phyloP scores from a whole-genome alignment of 2,888 invertebrate species.

The Gibbula magus region DNA sequence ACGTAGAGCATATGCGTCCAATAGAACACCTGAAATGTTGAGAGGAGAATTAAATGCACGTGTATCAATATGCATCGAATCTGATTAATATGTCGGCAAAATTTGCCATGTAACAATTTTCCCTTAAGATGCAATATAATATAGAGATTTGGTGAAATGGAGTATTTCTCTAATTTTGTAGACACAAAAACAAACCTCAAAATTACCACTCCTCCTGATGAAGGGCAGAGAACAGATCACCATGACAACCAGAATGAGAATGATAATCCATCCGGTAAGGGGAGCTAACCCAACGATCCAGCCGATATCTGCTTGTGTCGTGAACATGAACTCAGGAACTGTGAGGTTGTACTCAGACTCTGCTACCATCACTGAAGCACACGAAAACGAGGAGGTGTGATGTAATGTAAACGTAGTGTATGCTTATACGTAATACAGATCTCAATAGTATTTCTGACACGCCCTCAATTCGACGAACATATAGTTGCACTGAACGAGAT shows the following conservation, averaged over 20 bases:
- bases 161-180: background rate
- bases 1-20: constrained; percentile 92
- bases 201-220: constrained; percentile 89
- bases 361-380: background rate
- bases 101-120: too few species aligned
- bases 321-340: constrained; percentile 82
- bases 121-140: too few species aligned
- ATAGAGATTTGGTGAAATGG: too few species aligned
- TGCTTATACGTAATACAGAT: too few species aligned
- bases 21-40: constrained; percentile 85
- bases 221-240: constrained; percentile 90
- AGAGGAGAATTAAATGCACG: background rate
- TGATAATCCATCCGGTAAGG: constrained; percentile 87
- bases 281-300: constrained; percentile 88
- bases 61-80: too few species aligned
- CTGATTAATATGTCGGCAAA: too few species aligned
- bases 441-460: too few species aligned
- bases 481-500: too few species aligned
- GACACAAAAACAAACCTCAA: constrained; percentile 82
- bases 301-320: constrained; percentile 84
- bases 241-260: constrained; percentile 85
- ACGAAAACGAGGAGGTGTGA: background rate
- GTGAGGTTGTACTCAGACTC: constrained; percentile 21
- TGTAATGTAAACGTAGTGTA: background rate
- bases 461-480: too few species aligned